Percentiles rank a stretch among this genome's conserved stretches.
phyloP scores from a whole-genome alignment of 2,113 vertebrate species.

The Forbesichthys papilliferus region DNA sequence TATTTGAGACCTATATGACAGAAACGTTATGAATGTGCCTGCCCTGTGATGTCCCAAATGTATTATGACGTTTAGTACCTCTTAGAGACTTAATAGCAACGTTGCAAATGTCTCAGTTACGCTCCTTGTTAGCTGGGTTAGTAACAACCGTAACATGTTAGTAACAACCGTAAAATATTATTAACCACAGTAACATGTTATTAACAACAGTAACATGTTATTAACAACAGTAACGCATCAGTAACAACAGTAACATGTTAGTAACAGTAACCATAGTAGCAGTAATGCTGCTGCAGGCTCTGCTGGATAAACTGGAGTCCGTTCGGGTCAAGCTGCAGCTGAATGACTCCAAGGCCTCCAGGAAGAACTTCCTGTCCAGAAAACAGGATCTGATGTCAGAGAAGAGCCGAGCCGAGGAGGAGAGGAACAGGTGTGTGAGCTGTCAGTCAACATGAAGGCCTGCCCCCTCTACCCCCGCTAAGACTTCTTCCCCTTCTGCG shows the following conservation, averaged over 20 bases:
- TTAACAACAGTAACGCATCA: not conserved
- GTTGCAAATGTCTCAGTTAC: no score
- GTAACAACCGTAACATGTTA: no score
- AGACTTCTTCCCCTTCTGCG: not conserved
- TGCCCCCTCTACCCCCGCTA: not conserved
- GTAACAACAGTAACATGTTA: not conserved
- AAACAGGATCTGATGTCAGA: conserved; percentile 58
- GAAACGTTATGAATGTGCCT: no score
- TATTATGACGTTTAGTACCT: no score
- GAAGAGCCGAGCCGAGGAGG: conserved; percentile 50
- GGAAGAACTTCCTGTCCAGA: conserved; percentile 64
- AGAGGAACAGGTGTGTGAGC: conserved; percentile 46
- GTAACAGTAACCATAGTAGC: not conserved
- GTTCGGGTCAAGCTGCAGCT: conserved; percentile 67
- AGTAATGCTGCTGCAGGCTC: conserved; percentile 39
- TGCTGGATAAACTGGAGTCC: conserved; percentile 61
- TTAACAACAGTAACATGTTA: not conserved
- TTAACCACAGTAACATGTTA: not conserved
- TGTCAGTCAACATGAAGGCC: not conserved
- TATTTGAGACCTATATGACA: no score
- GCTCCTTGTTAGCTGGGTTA: no score
- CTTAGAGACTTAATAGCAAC: no score
- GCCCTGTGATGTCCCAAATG: no score
- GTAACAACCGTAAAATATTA: no score
- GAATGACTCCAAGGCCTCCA: conserved; percentile 62